Evolutionary conservation across 2,113 vertebrate species (phyloP).

Genomic region (Strigops habroptila): DNA sequence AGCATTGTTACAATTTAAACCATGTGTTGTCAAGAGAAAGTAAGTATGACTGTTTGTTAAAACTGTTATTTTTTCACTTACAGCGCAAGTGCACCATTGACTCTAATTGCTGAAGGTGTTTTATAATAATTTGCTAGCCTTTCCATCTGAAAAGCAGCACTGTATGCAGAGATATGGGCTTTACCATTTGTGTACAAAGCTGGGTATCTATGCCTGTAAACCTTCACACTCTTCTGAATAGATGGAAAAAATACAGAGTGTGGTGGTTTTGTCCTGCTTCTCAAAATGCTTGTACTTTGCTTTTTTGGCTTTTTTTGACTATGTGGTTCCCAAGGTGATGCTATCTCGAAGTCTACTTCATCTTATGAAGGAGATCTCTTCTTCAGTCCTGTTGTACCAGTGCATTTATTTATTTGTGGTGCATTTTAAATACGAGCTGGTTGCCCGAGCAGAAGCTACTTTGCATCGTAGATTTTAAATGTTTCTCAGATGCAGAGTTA

Average conservation of each 20-base stretch:
- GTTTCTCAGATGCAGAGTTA: constrained; percentile 1
- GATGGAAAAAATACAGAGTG: fast-evolving
- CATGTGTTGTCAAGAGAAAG: background rate
- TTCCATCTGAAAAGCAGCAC: background rate
- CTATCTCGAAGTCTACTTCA: background rate
- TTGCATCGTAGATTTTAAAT: background rate
- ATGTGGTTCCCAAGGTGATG: background rate
- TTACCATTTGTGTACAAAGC: background rate
- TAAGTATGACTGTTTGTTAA: background rate
- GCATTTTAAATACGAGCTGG: background rate
- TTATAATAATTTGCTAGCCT: background rate
- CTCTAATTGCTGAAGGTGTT: background rate
- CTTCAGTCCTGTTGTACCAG: background rate
- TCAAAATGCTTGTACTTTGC: background rate
- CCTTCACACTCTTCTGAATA: background rate
- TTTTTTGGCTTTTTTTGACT: background rate
- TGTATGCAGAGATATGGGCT: background rate
- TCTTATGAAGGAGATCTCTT: background rate
- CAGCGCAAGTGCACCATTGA: fast-evolving
- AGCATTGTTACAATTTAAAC: background rate
- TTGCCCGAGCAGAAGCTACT: background rate
- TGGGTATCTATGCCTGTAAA: background rate
- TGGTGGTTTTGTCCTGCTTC: background rate
- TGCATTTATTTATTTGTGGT: background rate
- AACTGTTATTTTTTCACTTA: background rate